Percentiles rank a stretch among this genome's conserved stretches.
These are phyloP conservation scores for Cheilosia urbana DNA, from an alignment of 2,888 invertebrate genomes.

Conservation along the genomic window DNA sequence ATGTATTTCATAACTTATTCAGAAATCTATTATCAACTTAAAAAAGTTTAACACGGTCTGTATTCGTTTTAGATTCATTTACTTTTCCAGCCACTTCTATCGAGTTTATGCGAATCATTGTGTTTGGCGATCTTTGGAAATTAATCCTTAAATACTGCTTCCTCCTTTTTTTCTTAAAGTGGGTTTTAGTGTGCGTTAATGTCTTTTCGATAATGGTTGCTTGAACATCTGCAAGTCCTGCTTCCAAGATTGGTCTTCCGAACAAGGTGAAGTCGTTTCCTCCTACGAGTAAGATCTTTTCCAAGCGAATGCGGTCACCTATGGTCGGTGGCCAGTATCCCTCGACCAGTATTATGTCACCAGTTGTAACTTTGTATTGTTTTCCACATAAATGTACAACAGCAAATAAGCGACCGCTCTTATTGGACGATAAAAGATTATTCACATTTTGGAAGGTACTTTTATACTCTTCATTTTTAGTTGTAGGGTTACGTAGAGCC, in stretches of 20 bases:
- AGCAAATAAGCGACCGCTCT: constrained; percentile 87
- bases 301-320: constrained; percentile 91
- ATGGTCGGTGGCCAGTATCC: constrained; percentile 93
- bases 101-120: constrained; percentile 90
- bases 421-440: constrained; percentile 77
- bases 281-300: constrained; percentile 93
- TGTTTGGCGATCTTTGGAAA: constrained; percentile 88
- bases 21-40: neutral
- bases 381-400: constrained; percentile 92
- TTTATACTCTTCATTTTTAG: constrained; percentile 76
- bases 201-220: constrained; percentile 94
- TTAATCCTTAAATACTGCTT: constrained; percentile 91
- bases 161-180: constrained; percentile 90
- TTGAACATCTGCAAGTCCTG: constrained; percentile 89
- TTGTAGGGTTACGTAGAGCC: neutral
- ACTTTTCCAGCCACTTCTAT: constrained; percentile 86
- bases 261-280: constrained; percentile 91
- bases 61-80: constrained; percentile 56
- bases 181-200: constrained; percentile 90
- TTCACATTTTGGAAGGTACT: constrained; percentile 80
- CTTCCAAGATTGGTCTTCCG: constrained; percentile 91
- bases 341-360: constrained; percentile 92
- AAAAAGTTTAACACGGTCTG: neutral
- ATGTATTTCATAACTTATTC: neutral
- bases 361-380: constrained; percentile 93